Evolutionary conservation across 2,797 vertebrate species (phyloP), one percentile per base, ranked within the genome.

Genomic region (Smutsia gigantea): DNA sequence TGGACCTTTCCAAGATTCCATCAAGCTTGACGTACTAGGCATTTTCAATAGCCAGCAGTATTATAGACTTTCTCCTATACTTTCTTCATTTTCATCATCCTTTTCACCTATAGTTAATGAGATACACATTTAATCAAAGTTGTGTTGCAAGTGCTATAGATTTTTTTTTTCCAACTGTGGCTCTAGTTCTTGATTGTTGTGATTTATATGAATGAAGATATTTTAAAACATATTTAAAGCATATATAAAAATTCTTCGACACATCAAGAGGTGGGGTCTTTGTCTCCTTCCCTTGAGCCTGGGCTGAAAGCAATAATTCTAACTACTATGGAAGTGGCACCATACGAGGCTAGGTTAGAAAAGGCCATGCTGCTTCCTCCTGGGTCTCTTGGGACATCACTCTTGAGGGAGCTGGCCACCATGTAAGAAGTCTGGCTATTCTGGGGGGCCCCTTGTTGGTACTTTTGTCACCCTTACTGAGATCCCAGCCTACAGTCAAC

Each of bases 141-240:
- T 81, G 10, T 46, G 66, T 14, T 69, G 29, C 23, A 37, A 78
- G 25, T 64, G 64, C 21, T 49, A 17, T 31, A 78, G 29, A 13
- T 71, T 94, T 91, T 81, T 69, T 69, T 71, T n/a, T 13, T 85
- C 21, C 39, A 84, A 5, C 21, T 39, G 31, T 51, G 17, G 4
- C 17, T 85, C 69, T 71, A 31, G 49, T 18, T 93, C 69, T 87
- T 89, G 17, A 78, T 53, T 46, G 39, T 59, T 95, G 87, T 27
- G 19, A 61, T 71, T 94, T 71, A 69, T 57, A 72, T 17, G 10
- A 87, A 49, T 21, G 18, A 94, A 21, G 25, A 55, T 15, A 88
- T 23, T 86, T 77, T n/a, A 90, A 93, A 92, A 49, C 29, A 37
- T 31, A 85, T 46, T 49, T 83, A 87, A 94, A 90, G 27, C 18